Base-by-base conservation (phyloP, 2,888 invertebrate genomes). In the Monoplex corrugatus region DNA sequence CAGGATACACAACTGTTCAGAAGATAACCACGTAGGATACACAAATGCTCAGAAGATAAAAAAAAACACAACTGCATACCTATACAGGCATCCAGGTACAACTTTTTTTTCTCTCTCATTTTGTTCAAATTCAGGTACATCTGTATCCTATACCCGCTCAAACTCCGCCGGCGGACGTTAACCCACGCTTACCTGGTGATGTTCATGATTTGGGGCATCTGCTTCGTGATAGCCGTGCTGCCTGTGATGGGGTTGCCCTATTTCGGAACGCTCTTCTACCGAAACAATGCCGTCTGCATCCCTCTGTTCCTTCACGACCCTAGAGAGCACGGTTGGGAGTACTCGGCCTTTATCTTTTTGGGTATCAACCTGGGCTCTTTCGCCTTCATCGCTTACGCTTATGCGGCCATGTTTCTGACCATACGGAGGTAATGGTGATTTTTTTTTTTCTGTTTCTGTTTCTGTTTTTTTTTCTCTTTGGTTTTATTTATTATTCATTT, bases 241-340 rank as follows among this genome's bases (percentile, higher is more conserved):
- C 92, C 92, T 35, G 86, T 92, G 38, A 57, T 90, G 57, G 86
- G 89, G 32, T 68, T 91, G 50, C 82, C 75, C 63, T 90, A 90
- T 68, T 91, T 91, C 83, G 91, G 92, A 13, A 63, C 86, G 8
- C 82, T 57, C 57, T 92, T 91, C 83, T 92, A 91, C 88, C 84
- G 89, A 43, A 88, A 87, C 50, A 92, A 92, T 75, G 92, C 89
- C 57, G 90, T 91, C 44, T 92, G 92, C 89, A 88, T 92, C 43
- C 92, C 92, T 5, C 85, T 92, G 63, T 91, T 91, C 86, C 85
- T 92, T 19, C 90, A 92, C 80, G 89, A 91, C 0, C 91, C 92
- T 0, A 68, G 72, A n/a, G 89, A 38, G 13, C 87, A 87, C 32
- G 92, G 92, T 78, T 91, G 87, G 45, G 85, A 87, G 38, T 90